A percentile compares a stretch with the other conserved stretches of the same genome.
These are phyloP conservation scores for Cephus pygmeus DNA, from an alignment of 2,888 invertebrate species.

Conservation along the genomic window DNA sequence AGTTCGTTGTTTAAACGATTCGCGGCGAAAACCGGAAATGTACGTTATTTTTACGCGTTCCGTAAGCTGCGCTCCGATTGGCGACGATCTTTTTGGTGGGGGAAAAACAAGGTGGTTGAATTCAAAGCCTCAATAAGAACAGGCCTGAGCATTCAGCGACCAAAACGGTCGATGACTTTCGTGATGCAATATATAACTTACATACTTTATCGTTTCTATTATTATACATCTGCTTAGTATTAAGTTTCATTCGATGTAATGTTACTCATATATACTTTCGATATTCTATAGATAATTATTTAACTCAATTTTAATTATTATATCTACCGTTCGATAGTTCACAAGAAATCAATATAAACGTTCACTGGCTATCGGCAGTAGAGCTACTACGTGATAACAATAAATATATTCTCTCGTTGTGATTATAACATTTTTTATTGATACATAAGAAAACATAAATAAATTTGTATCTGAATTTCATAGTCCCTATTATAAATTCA, in stretches of 20 bases:
- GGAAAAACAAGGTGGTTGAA: constrained; percentile 26
- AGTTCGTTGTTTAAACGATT: constrained; percentile 32
- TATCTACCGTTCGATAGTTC: not conserved
- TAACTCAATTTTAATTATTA: not conserved
- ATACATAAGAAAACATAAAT: not conserved
- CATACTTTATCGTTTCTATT: not conserved
- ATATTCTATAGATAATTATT: not conserved
- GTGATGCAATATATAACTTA: not conserved
- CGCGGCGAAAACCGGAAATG: constrained; percentile 40
- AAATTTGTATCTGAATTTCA: not conserved
- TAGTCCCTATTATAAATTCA: not conserved
- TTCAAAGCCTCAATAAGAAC: constrained; percentile 18
- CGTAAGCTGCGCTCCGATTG: constrained; percentile 34
- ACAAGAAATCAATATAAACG: not conserved
- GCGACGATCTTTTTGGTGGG: constrained; percentile 21
- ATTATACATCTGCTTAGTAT: not conserved
- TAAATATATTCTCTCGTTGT: not conserved
- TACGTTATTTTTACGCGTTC: constrained; percentile 37
- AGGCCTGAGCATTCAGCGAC: not conserved
- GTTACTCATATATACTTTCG: not conserved
- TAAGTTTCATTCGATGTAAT: not conserved
- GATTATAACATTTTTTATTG: not conserved
- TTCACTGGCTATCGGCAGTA: not conserved
- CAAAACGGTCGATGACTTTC: not conserved
- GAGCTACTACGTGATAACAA: not conserved